Conservation (phyloP, 2,797 vertebrate genomes). For the Pseudochirops cupreus region DNA sequence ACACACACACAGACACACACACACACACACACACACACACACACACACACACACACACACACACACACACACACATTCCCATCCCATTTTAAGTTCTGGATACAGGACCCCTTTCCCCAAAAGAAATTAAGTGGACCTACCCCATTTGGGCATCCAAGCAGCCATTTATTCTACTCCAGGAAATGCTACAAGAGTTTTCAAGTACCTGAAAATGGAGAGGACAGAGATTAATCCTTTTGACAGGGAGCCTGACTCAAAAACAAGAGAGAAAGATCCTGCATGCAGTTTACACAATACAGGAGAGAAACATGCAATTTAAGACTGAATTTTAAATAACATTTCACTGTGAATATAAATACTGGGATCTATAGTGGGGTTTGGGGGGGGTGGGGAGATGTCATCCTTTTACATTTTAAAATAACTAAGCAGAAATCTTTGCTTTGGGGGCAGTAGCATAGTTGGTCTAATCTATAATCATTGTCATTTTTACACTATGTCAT, state of each 20-base stretch:
- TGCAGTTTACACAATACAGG: conserved; percentile 91
- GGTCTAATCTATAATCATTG: conserved; percentile 81
- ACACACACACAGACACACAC: too few relatives aligned
- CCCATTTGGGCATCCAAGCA: conserved; percentile 64
- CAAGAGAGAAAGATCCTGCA: conserved; percentile 85
- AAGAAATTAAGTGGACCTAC: conserved; percentile 78
- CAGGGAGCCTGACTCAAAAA: conserved; percentile 48
- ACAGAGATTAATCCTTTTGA: conserved; percentile 76
- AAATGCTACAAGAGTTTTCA: conserved; percentile 41
- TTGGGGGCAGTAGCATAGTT: conserved; percentile 80
- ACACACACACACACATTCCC: neutral
- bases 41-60: too few relatives aligned
- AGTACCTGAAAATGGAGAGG: conserved; percentile 83
- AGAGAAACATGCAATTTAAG: conserved; percentile 95
- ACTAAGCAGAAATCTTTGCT: conserved; percentile 83
- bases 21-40: too few relatives aligned
- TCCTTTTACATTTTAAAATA: conserved; percentile 81
- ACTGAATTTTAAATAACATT: conserved; percentile 81
- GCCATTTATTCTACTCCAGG: conserved; percentile 65
- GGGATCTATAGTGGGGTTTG: conserved; percentile 76
- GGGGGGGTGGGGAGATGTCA: conserved; percentile 28
- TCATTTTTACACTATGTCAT: conserved; percentile 82
- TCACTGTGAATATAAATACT: conserved; percentile 80
- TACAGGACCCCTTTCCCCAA: conserved; percentile 46
- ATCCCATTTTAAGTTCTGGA: neutral